Evolutionary conservation across 2,797 vertebrate genomes (phyloP).

Genomic region (Alca torda): DNA sequence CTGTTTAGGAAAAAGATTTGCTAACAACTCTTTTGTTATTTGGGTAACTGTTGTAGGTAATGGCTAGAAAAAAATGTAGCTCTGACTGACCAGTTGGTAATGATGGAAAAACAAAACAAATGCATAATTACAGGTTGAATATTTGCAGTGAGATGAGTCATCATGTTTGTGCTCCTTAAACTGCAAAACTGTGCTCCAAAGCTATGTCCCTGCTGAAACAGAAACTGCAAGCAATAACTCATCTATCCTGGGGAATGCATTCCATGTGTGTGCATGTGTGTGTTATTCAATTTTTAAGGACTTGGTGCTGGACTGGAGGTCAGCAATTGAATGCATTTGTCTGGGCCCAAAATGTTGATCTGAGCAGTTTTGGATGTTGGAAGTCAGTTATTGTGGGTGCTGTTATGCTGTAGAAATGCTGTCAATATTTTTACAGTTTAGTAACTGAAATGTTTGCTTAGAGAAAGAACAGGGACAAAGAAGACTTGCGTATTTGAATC

Average conservation of each 20-base stretch:
- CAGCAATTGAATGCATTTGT: not conserved
- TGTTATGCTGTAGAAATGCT: not conserved
- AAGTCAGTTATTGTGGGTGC: not conserved
- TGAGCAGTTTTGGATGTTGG: not conserved
- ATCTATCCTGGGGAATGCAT: not conserved
- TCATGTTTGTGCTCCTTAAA: conserved; percentile 40
- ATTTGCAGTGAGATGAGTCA: conserved; percentile 47
- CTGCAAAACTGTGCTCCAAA: not conserved
- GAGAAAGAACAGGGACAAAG: not conserved
- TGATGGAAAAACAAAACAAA: conserved; percentile 27
- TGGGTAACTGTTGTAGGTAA: conserved; percentile 9
- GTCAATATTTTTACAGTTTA: not conserved
- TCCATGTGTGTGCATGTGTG: not conserved
- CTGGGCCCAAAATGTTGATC: not conserved
- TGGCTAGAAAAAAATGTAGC: conserved; percentile 9
- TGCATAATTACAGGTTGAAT: not conserved
- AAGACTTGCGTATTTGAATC: not conserved
- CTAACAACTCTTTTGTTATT: conserved; percentile 11
- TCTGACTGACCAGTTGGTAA: conserved; percentile 15
- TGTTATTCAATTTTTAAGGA: not conserved
- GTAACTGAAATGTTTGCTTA: not conserved
- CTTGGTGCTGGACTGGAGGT: not conserved
- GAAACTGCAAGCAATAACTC: not conserved
- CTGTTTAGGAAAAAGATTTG: not conserved
- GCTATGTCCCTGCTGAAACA: not conserved